Evolutionary conservation across 2,113 vertebrate species (phyloP), one percentile per base, ranked within the genome.

Genomic region (Grus americana): DNA sequence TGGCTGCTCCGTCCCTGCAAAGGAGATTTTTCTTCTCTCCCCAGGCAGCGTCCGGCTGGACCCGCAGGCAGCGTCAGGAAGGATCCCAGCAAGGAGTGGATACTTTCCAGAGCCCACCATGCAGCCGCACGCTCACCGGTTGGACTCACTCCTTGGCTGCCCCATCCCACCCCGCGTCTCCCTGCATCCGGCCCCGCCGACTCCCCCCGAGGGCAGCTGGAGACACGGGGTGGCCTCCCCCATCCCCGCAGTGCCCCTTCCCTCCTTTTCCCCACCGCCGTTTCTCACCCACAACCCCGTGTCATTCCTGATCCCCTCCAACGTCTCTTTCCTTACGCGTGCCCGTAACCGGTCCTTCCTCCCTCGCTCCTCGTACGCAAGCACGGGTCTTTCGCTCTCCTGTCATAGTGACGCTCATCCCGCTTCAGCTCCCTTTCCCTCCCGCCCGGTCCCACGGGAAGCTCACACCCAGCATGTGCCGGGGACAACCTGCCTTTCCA

Each of bases 31-130:
- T 23, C 79, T n/a, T 79, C 40, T 73, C 38, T 72, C 19, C 55
- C 10, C 62, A 49, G 72, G 38, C 61, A 54, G 34, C 8, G 4
- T 27, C 52, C 0, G 0, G 20, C 42, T 7, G 32, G 58, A 63
- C 14, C 63, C 18, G 0, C 42, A 34, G 47, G 11, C 5, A 0
- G 23, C 2, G 0, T 29, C 23, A 7, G 46, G 68, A 75, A 27
- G 82, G 86, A 57, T 44, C 74, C 81, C 49, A 6, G 38, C 0
- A 0, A 67, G 58, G 81, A 82, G n/a, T 5, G 8, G 62, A 2
- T 0, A 2, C 7, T 38, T 66, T 46, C 38, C 66, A 42, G 66
- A 14, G 22, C 50, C 44, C 73, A 22, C 12, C 55, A 6, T 6
- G 5, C 32, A 40, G 74, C 59, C 10, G 19, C 4, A 4, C 2